Evolutionary conservation across 2,888 invertebrate genomes (phyloP), one percentile per base, ranked within the genome.

Genomic region (Leptinotarsa juncta): DNA sequence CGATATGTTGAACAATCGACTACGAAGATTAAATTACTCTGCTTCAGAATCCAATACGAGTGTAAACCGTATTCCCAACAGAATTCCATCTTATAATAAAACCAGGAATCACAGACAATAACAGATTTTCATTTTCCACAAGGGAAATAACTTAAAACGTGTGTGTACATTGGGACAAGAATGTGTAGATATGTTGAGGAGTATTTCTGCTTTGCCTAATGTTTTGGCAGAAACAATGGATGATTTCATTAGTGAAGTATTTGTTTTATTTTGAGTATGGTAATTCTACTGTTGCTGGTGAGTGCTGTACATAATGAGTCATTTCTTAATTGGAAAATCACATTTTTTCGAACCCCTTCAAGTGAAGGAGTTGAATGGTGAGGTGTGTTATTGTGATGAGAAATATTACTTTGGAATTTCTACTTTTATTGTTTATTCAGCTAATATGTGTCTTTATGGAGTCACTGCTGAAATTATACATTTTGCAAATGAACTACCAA

Each of bases 61-160:
- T 32, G 7, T 32, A 68, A 68, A 55, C 15, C 20, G 18, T 55
- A 57, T 55, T 51, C 55, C n/a, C 55, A 4, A 12, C 23, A 68
- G 49, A 15, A 57, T 55, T 3, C 2, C 10, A 18, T 68, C 32
- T 55, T 26, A 18, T 51, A 48, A 68, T 68, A 18, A 55, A 70
- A 70, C 72, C 70, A 51, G 72, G 70, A 65, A 65, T 70, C 67
- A 51, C 51, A 66, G 70, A 60, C 48, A 72, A 65, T 71, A 50
- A 67, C 72, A 67, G 57, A 32, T 57, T 53, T 32, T 53, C 51
- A 76, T 71, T 69, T 49, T 72, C 26, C 74, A 62, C 76, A 55
- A 14, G 74, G 74, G 74, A 76, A 76, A 74, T 76, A 70, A 70
- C 53, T 76, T 72, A 67, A 72, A 70, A 74, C 69, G 71, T 73